phyloP scores from a whole-genome alignment of 2,888 invertebrate species.

The Rhodophaea formosa region DNA sequence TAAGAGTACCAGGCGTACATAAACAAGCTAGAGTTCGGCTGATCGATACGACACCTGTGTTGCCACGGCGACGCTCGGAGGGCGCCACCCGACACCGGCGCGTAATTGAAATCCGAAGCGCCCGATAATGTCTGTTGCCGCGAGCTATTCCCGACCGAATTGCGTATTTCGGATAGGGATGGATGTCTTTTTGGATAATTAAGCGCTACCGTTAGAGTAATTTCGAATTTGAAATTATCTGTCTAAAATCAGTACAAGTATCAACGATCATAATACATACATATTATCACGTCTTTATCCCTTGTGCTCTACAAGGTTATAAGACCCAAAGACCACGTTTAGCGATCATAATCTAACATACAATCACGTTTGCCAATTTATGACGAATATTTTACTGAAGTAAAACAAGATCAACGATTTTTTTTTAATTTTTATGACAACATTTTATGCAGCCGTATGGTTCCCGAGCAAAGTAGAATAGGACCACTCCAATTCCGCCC shows the following conservation, averaged over 20 bases:
- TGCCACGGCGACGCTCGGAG: conserved; percentile 67
- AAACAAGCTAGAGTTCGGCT: conserved; percentile 35
- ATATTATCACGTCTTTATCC: no score
- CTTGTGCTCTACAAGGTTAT: no score
- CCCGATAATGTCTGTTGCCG: conserved; percentile 72
- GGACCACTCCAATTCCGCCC: no score
- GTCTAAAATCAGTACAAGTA: not conserved
- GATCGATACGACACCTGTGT: conserved; percentile 79
- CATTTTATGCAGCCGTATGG: no score
- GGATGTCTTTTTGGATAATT: conserved; percentile 45
- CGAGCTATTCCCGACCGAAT: conserved; percentile 58
- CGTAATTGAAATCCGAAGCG: conserved; percentile 79
- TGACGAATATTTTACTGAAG: no score
- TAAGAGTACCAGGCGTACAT: conserved; percentile 44
- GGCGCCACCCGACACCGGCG: conserved; percentile 75
- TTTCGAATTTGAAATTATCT: conserved; percentile 5
- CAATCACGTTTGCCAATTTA: no score
- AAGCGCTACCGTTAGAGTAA: conserved; percentile 20
- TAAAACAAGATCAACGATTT: no score
- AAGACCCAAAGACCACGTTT: no score
- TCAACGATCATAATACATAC: no score
- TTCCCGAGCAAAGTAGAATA: no score
- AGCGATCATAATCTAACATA: no score
- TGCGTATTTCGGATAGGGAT: conserved; percentile 63
- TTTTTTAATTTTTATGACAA: no score